Conservation (phyloP, 2,113 vertebrate genomes). For the Neolamprologus toae region DNA sequence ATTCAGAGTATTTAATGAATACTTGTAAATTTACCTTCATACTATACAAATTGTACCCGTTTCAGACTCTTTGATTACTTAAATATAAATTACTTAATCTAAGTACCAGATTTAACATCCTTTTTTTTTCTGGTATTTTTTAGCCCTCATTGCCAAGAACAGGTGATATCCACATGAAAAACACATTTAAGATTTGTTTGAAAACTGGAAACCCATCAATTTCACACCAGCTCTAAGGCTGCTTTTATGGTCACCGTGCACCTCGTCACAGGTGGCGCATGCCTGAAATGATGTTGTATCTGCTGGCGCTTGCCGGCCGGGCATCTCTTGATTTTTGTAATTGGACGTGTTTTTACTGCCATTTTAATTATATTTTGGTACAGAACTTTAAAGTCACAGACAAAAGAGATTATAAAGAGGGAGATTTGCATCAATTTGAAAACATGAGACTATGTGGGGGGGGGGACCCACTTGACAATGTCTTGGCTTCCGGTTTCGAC, state of each 20-base stretch:
- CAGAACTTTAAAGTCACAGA: background rate
- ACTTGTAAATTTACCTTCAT: background rate
- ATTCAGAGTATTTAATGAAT: background rate
- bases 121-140: background rate
- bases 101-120: background rate
- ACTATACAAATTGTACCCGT: background rate
- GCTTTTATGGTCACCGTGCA: background rate
- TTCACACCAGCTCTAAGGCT: background rate
- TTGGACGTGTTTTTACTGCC: background rate
- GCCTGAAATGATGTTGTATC: background rate
- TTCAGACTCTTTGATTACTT: background rate
- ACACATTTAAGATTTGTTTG: background rate
- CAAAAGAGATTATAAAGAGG: background rate
- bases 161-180: background rate
- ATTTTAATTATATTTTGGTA: background rate
- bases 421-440: background rate
- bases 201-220: background rate
- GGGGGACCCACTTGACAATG: background rate
- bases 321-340: background rate
- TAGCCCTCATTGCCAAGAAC: background rate
- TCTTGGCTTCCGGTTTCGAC: background rate
- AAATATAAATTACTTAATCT: background rate
- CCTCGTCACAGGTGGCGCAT: background rate
- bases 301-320: background rate
- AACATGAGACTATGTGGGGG: background rate